Evolutionary conservation across 2,113 vertebrate genomes (phyloP).

Genomic region (Lucifuga dentata): DNA sequence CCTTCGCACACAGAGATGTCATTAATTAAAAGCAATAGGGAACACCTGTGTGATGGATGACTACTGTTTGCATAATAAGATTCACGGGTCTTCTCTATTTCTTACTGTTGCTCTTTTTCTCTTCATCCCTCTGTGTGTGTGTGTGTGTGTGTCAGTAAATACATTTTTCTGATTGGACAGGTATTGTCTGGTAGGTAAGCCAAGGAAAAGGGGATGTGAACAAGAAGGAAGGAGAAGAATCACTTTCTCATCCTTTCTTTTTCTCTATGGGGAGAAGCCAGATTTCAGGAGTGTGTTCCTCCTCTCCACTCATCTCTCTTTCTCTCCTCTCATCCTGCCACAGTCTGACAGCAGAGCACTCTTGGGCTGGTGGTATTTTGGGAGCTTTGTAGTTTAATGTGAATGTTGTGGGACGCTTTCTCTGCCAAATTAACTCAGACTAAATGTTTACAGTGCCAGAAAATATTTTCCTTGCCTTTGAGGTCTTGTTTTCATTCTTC

Average conservation of each 20-base stretch:
- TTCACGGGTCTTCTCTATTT: constrained; percentile 27
- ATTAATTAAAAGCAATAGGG: constrained; percentile 77
- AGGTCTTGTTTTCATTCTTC: constrained; percentile 23
- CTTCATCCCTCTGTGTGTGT: not conserved
- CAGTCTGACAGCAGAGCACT: constrained; percentile 34
- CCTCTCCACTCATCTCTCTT: not conserved
- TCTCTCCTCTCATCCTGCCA: constrained; percentile 18
- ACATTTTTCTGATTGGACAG: constrained; percentile 47
- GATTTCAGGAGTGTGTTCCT: constrained; percentile 36
- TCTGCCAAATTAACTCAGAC: constrained; percentile 43
- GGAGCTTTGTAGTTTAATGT: constrained; percentile 38
- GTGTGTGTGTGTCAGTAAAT: constrained; percentile 22
- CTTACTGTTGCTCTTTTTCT: constrained; percentile 3
- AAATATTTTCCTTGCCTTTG: constrained; percentile 23
- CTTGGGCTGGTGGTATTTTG: constrained; percentile 48
- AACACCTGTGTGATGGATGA: constrained; percentile 76
- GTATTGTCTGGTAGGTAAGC: constrained; percentile 43
- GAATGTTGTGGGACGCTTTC: constrained; percentile 21
- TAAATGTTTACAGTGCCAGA: constrained; percentile 17
- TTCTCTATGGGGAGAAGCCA: constrained; percentile 39
- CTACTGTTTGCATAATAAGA: constrained; percentile 69
- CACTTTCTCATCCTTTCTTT: constrained; percentile 12
- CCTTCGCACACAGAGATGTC: constrained; percentile 45
- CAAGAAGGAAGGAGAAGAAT: constrained; percentile 22
- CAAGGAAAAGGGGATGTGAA: constrained; percentile 39